Evolutionary conservation across 30 jellyfish, hydroid and myxozoan species (phyloP).

Genomic region (Chrysaora quinquecirrha): DNA sequence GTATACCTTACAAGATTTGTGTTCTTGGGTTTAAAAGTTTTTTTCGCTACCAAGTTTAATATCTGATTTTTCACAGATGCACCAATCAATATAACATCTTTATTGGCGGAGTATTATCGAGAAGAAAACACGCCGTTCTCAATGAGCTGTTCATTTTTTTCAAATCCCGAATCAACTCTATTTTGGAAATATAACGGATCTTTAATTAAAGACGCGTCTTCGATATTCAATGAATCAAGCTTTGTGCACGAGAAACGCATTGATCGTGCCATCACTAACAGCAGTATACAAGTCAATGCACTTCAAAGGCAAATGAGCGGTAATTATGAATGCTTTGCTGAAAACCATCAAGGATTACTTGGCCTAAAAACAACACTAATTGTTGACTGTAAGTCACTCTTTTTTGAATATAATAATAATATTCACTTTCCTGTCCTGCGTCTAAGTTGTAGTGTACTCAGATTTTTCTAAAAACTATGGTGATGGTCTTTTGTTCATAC

Average conservation of each 20-base stretch:
- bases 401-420: not conserved
- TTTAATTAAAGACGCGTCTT: not conserved
- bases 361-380: not conserved
- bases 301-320: slow-evolving; percentile 38
- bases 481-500: not conserved
- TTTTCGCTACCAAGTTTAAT: no score
- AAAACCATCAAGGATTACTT: slow-evolving; percentile 41
- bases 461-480: not conserved
- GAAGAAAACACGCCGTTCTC: slow-evolving; percentile 1
- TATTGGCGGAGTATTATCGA: not conserved
- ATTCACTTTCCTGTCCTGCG: not conserved
- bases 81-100: not conserved
- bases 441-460: not conserved
- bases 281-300: slow-evolving; percentile 6
- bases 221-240: not conserved
- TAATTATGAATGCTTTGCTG: slow-evolving; percentile 38
- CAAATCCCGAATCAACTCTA: slow-evolving; percentile 15
- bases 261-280: slow-evolving; percentile 44
- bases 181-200: slow-evolving; percentile 42
- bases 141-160: slow-evolving; percentile 8
- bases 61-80: slow-evolving; percentile 23
- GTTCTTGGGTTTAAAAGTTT: no score
- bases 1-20: no score
- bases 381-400: slow-evolving; percentile 67
- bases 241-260: slow-evolving; percentile 3